These are phyloP conservation scores for Aphis gossypii DNA, from an alignment of 1,140 invertebrate species.

Conservation along the genomic window DNA sequence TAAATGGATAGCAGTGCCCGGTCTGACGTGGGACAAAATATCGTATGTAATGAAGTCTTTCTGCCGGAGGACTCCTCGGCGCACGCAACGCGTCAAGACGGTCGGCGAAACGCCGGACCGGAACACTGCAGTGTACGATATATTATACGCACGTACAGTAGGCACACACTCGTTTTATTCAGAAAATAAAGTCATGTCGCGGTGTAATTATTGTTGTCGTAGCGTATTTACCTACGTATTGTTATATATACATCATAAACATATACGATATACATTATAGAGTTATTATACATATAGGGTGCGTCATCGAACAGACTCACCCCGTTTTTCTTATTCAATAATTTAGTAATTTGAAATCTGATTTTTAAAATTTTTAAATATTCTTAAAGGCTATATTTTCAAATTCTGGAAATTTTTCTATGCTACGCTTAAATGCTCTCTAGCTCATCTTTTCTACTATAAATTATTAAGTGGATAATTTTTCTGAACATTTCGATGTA, in stretches of 20 bases:
- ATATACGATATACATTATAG: no score
- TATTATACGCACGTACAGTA: background rate
- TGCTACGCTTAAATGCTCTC: no score
- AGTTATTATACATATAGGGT: no score
- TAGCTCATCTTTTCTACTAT: no score
- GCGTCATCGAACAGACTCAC: no score
- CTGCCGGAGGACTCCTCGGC: background rate
- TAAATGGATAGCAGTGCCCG: background rate
- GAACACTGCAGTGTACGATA: background rate
- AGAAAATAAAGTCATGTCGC: background rate
- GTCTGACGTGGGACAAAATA: conserved; percentile 5
- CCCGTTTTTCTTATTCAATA: no score
- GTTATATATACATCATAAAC: background rate
- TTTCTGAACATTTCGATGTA: no score
- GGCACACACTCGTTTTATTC: background rate
- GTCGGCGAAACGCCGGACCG: background rate
- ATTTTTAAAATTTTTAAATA: no score
- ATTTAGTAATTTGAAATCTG: no score
- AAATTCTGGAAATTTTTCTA: no score
- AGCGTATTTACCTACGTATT: background rate
- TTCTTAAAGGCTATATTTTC: no score
- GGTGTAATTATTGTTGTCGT: background rate
- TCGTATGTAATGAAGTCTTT: conserved; percentile 12
- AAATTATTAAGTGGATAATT: no score
- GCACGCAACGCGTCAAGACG: conserved; percentile 10